phyloP scores from a whole-genome alignment of 2,888 invertebrate genomes.

The Cheilosia urbana region DNA sequence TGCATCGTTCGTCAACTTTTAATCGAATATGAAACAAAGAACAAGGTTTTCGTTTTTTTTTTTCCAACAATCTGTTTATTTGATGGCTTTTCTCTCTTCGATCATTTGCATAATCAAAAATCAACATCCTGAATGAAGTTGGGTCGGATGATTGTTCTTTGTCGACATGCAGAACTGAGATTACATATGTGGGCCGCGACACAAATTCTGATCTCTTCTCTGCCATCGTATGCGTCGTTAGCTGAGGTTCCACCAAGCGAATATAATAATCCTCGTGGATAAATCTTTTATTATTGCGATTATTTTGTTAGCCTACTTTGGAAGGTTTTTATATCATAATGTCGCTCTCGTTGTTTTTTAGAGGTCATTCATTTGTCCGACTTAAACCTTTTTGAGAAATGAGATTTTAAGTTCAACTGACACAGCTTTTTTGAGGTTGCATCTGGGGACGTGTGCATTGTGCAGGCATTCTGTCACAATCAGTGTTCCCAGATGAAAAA shows the following conservation, averaged over 20 bases:
- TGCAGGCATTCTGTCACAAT: too few relatives aligned
- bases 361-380: too few relatives aligned
- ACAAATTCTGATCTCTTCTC: constrained; percentile 38
- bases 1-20: constrained; percentile 49
- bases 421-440: too few relatives aligned
- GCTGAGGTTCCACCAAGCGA: constrained; percentile 3
- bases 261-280: constrained; percentile 9
- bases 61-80: constrained; percentile 29
- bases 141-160: constrained; percentile 46
- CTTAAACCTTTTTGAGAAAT: too few relatives aligned
- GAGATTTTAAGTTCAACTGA: too few relatives aligned
- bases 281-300: neutral
- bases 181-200: constrained; percentile 59
- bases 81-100: constrained; percentile 23
- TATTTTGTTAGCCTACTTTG: constrained; percentile 37
- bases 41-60: neutral
- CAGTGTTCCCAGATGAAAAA: too few relatives aligned
- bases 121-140: constrained; percentile 49
- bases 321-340: neutral
- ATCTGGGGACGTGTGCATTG: too few relatives aligned
- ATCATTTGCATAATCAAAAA: constrained; percentile 60
- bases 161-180: constrained; percentile 34
- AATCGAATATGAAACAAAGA: constrained; percentile 30
- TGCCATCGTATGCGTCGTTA: neutral
- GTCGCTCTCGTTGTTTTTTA: neutral